Conservation (phyloP, 1,140 invertebrate genomes). For the Drosophila arizonae region DNA sequence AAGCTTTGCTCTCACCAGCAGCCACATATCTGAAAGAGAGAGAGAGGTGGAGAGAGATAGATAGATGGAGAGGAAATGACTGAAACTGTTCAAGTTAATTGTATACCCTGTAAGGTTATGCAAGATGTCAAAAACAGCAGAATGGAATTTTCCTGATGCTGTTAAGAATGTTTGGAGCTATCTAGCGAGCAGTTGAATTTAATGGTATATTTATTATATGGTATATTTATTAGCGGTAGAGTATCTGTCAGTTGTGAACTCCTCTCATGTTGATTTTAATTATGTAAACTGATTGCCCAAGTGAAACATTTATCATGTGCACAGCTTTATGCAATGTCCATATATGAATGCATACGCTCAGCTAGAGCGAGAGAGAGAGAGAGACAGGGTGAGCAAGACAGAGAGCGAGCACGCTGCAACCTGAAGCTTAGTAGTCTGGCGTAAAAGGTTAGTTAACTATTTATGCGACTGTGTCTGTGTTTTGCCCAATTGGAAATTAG, state of each 20-base stretch:
- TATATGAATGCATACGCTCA: neutral
- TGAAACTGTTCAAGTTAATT: neutral
- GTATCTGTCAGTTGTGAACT: neutral
- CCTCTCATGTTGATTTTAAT: neutral
- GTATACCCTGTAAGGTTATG: conserved; percentile 9
- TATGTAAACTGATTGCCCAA: conserved; percentile 28
- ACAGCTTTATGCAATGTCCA: conserved; percentile 5
- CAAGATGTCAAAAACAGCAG: neutral
- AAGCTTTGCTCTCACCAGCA: conserved; percentile 8
- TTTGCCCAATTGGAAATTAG: conserved; percentile 45
- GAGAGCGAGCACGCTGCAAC: no score
- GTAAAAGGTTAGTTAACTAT: conserved; percentile 47
- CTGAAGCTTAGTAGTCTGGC: conserved; percentile 24
- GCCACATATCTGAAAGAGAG: neutral
- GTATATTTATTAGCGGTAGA: neutral
- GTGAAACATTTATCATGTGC: conserved; percentile 30
- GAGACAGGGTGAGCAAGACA: neutral
- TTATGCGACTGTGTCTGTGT: conserved; percentile 38
- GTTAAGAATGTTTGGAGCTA: neutral
- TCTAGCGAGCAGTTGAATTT: no score
- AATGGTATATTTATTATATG: no score
- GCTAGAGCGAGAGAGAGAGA: neutral
- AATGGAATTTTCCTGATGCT: neutral
- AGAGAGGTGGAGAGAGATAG: neutral
- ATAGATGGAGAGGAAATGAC: neutral